These are phyloP conservation scores for Crotalus horridus DNA, from an alignment of 2,113 vertebrate species.

Conservation along the genomic window DNA sequence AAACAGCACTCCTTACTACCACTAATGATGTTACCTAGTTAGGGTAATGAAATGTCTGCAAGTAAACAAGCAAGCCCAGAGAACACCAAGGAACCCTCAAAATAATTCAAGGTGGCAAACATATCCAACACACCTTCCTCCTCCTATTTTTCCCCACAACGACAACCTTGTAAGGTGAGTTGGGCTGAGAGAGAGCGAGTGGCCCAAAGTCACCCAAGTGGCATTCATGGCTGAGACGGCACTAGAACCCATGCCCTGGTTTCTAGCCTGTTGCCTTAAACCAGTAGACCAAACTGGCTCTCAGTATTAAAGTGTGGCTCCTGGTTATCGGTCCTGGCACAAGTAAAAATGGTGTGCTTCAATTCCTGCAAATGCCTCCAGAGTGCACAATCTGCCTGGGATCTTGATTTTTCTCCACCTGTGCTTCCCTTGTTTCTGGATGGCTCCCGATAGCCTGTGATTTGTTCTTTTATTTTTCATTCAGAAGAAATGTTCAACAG, in stretches of 20 bases:
- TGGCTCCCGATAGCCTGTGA: not conserved
- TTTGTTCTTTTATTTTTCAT: not conserved
- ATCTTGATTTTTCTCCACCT: not conserved
- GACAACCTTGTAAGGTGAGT: no score
- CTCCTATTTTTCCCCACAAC: no score
- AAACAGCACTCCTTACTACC: not conserved
- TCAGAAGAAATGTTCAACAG: not conserved
- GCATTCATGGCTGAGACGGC: not conserved
- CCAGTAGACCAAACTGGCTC: not conserved
- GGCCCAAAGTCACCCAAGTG: not conserved
- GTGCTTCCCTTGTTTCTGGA: not conserved
- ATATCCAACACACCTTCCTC: no score
- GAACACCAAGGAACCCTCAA: no score
- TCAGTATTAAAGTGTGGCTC: not conserved
- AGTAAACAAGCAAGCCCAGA: no score
- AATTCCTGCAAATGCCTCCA: not conserved
- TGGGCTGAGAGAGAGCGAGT: not conserved
- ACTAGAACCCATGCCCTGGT: not conserved
- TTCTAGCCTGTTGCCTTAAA: not conserved
- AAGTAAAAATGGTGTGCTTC: not conserved
- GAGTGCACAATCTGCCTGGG: not conserved
- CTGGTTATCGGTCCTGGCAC: not conserved
- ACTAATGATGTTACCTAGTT: not conserved
- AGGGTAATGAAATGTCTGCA: not conserved
- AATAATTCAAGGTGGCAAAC: no score